These are phyloP conservation scores for Chironomus tepperi DNA, from an alignment of 1,140 invertebrate genomes.

Conservation along the genomic window DNA sequence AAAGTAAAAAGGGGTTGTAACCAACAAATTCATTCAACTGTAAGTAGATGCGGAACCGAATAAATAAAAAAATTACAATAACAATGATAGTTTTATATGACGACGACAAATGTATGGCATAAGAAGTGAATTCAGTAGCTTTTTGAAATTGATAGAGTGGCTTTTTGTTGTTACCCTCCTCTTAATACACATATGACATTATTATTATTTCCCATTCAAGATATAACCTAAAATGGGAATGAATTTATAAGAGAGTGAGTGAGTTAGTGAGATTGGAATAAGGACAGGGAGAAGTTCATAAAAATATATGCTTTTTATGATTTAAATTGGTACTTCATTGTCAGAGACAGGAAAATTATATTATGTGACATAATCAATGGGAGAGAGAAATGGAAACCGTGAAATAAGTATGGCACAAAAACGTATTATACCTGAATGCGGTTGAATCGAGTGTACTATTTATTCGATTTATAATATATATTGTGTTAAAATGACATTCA, in stretches of 20 bases:
- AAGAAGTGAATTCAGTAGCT: constrained; percentile 5
- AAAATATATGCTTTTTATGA: constrained; percentile 14
- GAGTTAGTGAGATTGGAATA: background rate
- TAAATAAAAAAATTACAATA: constrained; percentile 26
- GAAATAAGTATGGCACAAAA: background rate
- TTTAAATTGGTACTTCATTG: constrained; percentile 8
- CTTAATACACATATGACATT: background rate
- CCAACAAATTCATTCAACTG: background rate
- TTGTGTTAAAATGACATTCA: background rate
- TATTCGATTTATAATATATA: background rate
- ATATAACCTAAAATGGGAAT: background rate
- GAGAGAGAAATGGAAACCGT: constrained; percentile 11
- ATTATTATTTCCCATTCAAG: background rate
- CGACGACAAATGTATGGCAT: background rate
- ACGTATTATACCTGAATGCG: background rate
- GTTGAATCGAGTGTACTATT: background rate
- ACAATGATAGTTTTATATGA: constrained; percentile 20
- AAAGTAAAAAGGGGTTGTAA: constrained; percentile 22
- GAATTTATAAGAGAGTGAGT: background rate
- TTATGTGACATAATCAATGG: background rate
- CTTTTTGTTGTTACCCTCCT: constrained; percentile 12
- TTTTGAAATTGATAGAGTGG: constrained; percentile 22
- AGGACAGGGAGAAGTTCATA: background rate
- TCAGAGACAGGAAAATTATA: background rate
- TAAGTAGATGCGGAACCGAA: background rate